Evolutionary conservation across 2,888 invertebrate species (phyloP).

Genomic region (Empis livida): DNA sequence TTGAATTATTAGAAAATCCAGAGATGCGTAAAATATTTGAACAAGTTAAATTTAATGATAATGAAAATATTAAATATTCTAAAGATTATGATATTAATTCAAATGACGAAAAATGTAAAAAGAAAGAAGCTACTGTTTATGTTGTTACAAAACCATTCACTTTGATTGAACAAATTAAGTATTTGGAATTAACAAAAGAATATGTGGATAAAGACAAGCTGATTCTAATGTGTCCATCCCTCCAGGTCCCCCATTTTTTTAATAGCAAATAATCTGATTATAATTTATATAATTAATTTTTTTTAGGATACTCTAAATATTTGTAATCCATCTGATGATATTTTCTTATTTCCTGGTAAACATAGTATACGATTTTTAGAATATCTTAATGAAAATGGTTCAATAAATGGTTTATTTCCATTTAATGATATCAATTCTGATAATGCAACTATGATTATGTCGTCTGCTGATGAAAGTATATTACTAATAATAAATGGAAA

Average conservation of each 20-base stretch:
- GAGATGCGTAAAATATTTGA: slow-evolving; percentile 40
- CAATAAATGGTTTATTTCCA: slow-evolving; percentile 24
- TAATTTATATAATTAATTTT: slow-evolving; percentile 3
- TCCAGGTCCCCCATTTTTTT: background rate
- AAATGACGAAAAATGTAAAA: slow-evolving; percentile 14
- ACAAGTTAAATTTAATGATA: slow-evolving; percentile 21
- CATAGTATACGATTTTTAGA: slow-evolving; percentile 40
- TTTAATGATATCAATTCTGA: background rate
- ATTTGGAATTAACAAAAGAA: slow-evolving; percentile 34
- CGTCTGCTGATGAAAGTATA: slow-evolving; percentile 38
- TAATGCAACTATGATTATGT: slow-evolving; percentile 22
- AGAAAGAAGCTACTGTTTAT: slow-evolving; percentile 27
- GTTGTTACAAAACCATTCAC: slow-evolving; percentile 38
- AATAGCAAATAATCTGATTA: no score
- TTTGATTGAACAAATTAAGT: slow-evolving; percentile 36
- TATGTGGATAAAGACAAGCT: slow-evolving; percentile 28
- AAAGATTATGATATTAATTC: slow-evolving; percentile 8
- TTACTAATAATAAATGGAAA: slow-evolving; percentile 42
- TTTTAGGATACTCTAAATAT: slow-evolving; percentile 22
- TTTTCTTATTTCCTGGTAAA: slow-evolving; percentile 39
- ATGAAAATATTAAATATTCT: slow-evolving; percentile 7
- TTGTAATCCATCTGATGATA: slow-evolving; percentile 36
- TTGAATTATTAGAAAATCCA: slow-evolving; percentile 47
- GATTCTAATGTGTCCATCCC: slow-evolving; percentile 36
- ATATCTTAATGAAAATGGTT: slow-evolving; percentile 40